A percentile compares a stretch with the other conserved stretches of the same genome.
Evolutionary conservation across 2,888 invertebrate species (phyloP).

Genomic region (Chrysodeixis includens): DNA sequence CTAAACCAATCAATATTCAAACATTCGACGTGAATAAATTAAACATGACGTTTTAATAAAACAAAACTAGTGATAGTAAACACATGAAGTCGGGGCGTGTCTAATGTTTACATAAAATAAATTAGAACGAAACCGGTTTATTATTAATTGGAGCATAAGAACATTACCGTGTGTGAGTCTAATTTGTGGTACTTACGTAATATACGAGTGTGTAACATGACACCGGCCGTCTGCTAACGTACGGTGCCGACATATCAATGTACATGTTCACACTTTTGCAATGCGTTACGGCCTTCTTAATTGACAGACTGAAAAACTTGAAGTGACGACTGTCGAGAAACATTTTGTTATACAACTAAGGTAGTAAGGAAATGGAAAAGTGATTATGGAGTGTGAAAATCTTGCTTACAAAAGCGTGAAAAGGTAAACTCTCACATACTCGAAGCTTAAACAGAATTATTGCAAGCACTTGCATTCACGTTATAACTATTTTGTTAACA

Average conservation of each 20-base stretch:
- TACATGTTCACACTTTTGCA: conserved; percentile 62
- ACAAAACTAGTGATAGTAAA: conserved; percentile 58
- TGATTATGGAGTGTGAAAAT: conserved; percentile 38
- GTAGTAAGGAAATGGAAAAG: conserved; percentile 57
- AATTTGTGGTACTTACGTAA: conserved; percentile 59
- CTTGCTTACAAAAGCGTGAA: conserved; percentile 11
- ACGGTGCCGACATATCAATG: conserved; percentile 53
- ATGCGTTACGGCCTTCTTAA: conserved; percentile 59
- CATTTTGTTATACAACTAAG: conserved; percentile 53
- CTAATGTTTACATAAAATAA: conserved; percentile 72
- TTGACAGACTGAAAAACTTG: conserved; percentile 54
- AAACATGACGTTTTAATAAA: conserved; percentile 61
- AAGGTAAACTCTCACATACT: background rate
- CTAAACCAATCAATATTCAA: conserved; percentile 51
- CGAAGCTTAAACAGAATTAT: background rate
- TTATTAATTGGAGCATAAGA: conserved; percentile 82
- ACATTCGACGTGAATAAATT: conserved; percentile 56
- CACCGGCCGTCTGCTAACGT: conserved; percentile 56
- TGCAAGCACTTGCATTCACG: background rate
- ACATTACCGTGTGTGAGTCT: conserved; percentile 72
- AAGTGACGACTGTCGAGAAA: conserved; percentile 42
- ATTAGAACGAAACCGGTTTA: conserved; percentile 74
- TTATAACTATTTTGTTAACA: too few relatives aligned
- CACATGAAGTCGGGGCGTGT: conserved; percentile 56
- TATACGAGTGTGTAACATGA: conserved; percentile 48